phyloP scores from a whole-genome alignment of 2,888 invertebrate genomes.

The Aproaerema taeniolella region DNA sequence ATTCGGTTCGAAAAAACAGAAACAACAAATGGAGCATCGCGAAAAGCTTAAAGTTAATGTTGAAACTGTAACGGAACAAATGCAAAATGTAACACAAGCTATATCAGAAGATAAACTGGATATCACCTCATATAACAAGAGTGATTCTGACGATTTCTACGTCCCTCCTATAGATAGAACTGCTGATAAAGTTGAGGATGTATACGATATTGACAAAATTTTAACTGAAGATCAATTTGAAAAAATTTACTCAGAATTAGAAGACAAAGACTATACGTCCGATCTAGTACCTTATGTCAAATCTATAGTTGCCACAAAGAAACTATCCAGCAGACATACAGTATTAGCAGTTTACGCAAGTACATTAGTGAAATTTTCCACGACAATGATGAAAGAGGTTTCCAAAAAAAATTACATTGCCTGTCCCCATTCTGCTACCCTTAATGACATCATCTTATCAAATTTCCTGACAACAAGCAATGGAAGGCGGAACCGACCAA shows the following conservation, averaged over 20 bases:
- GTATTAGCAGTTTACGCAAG: conserved; percentile 51
- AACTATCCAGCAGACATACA: conserved; percentile 29
- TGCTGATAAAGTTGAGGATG: conserved; percentile 55
- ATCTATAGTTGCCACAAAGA: conserved; percentile 26
- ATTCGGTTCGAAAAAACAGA: conserved; percentile 81
- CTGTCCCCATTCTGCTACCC: conserved; percentile 40
- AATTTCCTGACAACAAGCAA: conserved; percentile 40
- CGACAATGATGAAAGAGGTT: conserved; percentile 35
- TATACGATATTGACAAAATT: conserved; percentile 64
- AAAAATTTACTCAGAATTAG: conserved; percentile 44
- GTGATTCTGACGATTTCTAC: conserved; percentile 59
- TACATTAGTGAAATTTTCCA: conserved; percentile 36
- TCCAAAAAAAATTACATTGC: conserved; percentile 38
- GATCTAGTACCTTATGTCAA: conserved; percentile 38
- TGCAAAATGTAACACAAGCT: conserved; percentile 70
- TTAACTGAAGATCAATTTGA: conserved; percentile 55
- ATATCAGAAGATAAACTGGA: conserved; percentile 48
- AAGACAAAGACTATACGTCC: conserved; percentile 33
- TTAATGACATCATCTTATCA: conserved; percentile 45
- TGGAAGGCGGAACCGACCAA: conserved; percentile 38
- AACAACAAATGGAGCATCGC: conserved; percentile 76
- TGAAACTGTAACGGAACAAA: conserved; percentile 74
- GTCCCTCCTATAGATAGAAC: conserved; percentile 69
- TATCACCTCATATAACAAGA: conserved; percentile 41
- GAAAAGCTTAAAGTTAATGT: conserved; percentile 78